Evolutionary conservation across 2,113 vertebrate genomes (phyloP).

Genomic region (Grammomys surdaster): DNA sequence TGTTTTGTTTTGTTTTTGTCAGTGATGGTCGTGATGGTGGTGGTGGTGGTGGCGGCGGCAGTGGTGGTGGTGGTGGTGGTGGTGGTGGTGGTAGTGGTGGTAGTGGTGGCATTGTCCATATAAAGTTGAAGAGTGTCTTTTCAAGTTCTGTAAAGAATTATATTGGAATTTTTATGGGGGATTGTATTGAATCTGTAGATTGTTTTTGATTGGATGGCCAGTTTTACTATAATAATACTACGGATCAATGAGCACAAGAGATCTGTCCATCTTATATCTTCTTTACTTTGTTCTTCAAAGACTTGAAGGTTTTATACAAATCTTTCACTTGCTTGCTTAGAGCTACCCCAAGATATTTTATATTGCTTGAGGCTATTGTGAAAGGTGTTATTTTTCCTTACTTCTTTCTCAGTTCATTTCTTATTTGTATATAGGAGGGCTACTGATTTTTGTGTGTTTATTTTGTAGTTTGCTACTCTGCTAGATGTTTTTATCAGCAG

Average conservation of each 20-base stretch:
- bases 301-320: not conserved
- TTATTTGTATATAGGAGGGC: not conserved
- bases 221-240: not conserved
- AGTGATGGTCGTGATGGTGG: not conserved
- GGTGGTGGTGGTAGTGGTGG: not conserved
- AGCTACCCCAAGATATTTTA: not conserved
- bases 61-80: not conserved
- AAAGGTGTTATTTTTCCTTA: not conserved
- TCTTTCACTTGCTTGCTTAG: not conserved
- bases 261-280: not conserved
- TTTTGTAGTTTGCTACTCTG: not conserved
- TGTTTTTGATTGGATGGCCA: not conserved
- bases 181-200: not conserved
- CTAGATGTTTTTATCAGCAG: not conserved
- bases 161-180: not conserved
- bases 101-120: not conserved
- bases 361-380: not conserved
- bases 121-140: not conserved
- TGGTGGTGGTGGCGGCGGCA: not conserved
- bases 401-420: not conserved
- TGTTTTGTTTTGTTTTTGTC: not conserved
- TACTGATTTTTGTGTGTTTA: not conserved
- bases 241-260: not conserved
- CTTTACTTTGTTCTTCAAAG: not conserved
- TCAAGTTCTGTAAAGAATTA: not conserved